Conservation (phyloP, 2,888 invertebrate genomes). For the Spilosoma lubricipeda region DNA sequence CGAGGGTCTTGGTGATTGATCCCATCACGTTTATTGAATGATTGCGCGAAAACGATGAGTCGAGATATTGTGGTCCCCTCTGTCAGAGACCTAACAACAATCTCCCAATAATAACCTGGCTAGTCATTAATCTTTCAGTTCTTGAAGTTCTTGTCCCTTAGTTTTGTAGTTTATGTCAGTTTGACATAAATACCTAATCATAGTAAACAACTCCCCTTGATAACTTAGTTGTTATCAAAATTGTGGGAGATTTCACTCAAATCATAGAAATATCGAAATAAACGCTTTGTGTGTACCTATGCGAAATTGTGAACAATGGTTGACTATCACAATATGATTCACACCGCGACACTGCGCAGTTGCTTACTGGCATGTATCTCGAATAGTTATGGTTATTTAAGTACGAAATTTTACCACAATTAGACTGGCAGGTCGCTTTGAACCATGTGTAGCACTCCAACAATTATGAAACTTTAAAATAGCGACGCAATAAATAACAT, state of each 20-base stretch:
- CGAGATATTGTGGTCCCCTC: conserved; percentile 76
- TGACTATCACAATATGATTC: conserved; percentile 64
- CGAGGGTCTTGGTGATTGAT: conserved; percentile 83
- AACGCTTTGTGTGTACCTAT: conserved; percentile 35
- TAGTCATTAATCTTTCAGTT: conserved; percentile 75
- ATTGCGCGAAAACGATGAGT: conserved; percentile 83
- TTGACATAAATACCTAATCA: conserved; percentile 23
- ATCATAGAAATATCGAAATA: conserved; percentile 40
- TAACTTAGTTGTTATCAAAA: conserved; percentile 32
- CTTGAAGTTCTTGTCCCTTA: conserved; percentile 44
- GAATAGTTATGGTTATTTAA: conserved; percentile 61
- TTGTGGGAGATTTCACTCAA: conserved; percentile 37
- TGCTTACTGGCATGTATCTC: conserved; percentile 53
- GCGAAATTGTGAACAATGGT: conserved; percentile 66
- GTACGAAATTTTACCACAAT: conserved; percentile 64
- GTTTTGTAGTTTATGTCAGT: conserved; percentile 42
- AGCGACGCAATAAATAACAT: conserved; percentile 51
- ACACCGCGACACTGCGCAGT: conserved; percentile 63
- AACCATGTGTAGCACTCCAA: conserved; percentile 37
- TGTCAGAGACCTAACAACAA: conserved; percentile 63
- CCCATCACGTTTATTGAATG: conserved; percentile 84
- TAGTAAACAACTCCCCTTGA: conserved; percentile 17
- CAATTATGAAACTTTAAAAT: conserved; percentile 55
- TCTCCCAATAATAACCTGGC: conserved; percentile 67
- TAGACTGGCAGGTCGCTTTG: conserved; percentile 38